Evolutionary conservation across 2,113 vertebrate genomes (phyloP), one percentile per base, ranked within the genome.

Genomic region (Pachycephala philippinensis): DNA sequence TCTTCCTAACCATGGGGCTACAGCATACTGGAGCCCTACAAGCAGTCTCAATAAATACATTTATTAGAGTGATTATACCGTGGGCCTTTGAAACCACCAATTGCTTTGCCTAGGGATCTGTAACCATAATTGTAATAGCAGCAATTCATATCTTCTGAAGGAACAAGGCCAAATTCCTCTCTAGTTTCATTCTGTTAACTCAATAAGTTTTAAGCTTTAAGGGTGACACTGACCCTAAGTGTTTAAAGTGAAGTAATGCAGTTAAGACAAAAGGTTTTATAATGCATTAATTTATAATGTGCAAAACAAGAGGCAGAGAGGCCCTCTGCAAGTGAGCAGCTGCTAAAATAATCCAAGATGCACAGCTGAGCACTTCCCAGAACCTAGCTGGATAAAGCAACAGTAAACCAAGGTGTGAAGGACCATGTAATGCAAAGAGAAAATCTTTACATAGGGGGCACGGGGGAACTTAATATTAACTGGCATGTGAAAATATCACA

Each of bases 41-140:
- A n/a, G 88, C 81, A 84, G 78, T 77, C 79, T 97, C 35, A 45
- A 45, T 85, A 86, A 95, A 95, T 96, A 76, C 75, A 77, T 86
- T 95, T 93, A 94, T 87, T 95, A 81, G 84, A 65, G 39, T 76
- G 63, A 88, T 92, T 80, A 52, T 56, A 78, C 45, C 76, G 60
- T 37, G 54, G 78, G 64, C 54, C 80, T 92, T 89, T 63, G 71
- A 88, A 97, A 95, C 70, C 91, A 92, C 76, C 64, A 84, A 27
- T 11, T 88, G 47, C 69, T 92, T 93, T 89, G 60, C 69, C 76
- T 82, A 35, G 56, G 88, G 76, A 84, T 86, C 60, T 82, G 68
- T 93, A 95, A 95, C 68, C 42, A 17, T 95, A 68, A 80, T 57
- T 90, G 61, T 72, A 92, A 84, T 68, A 85, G 77, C 33, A 85